Percentiles rank a stretch among this genome's conserved stretches.
These are phyloP conservation scores for Neoascia interrupta DNA, from an alignment of 2,888 invertebrate species.

Conservation along the genomic window DNA sequence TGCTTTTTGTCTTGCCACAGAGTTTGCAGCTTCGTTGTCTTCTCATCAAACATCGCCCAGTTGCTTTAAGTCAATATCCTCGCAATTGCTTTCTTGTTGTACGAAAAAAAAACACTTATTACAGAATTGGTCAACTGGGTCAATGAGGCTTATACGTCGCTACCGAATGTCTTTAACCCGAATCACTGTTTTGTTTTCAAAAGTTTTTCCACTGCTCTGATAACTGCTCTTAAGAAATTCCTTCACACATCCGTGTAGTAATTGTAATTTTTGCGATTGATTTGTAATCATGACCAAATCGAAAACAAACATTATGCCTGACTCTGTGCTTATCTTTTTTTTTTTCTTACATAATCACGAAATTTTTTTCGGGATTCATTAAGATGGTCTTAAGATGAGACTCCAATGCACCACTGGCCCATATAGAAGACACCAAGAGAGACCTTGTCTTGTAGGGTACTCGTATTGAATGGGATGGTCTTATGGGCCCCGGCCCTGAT, in stretches of 20 bases:
- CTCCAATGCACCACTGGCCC: constrained; percentile 14
- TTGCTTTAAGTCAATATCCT: too few species aligned
- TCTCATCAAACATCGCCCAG: too few species aligned
- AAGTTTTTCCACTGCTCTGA: background rate
- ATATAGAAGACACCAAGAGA: constrained; percentile 17
- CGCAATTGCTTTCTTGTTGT: too few species aligned
- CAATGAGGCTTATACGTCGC: too few species aligned
- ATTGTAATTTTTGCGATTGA: constrained; percentile 48
- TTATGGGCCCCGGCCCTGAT: constrained; percentile 18
- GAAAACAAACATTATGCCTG: constrained; percentile 35
- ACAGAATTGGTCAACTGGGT: too few species aligned
- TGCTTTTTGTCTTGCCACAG: too few species aligned
- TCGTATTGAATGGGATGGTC: constrained; percentile 40
- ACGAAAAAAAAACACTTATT: too few species aligned
- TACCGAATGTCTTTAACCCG: too few species aligned
- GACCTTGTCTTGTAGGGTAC: constrained; percentile 46
- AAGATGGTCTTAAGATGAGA: constrained; percentile 38
- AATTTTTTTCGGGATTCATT: constrained; percentile 56
- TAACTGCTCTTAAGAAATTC: constrained; percentile 41
- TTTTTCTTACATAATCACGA: constrained; percentile 50
- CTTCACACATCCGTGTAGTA: constrained; percentile 24
- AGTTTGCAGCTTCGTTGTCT: too few species aligned
- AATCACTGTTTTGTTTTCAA: too few species aligned
- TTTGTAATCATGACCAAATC: constrained; percentile 57
- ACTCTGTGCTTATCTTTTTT: too few species aligned